phyloP scores from a whole-genome alignment of 1,140 invertebrate genomes.

The Calephelis nemesis region DNA sequence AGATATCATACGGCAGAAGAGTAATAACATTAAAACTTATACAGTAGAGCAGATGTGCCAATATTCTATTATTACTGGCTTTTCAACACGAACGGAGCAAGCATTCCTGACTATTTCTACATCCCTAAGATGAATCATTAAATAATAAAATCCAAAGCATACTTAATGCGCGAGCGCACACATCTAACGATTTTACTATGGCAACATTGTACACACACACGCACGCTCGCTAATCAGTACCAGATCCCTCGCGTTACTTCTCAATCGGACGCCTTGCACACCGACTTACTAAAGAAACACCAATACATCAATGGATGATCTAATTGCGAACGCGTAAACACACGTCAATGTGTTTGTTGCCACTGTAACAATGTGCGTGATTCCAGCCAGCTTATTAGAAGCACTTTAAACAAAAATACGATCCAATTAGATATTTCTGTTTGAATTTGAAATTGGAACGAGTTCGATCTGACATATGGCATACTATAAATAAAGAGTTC shows the following conservation, averaged over 20 bases:
- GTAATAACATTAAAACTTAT: slow-evolving; percentile 77
- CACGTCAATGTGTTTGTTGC: slow-evolving; percentile 64
- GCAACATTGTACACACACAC: slow-evolving; percentile 57
- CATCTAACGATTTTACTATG: slow-evolving; percentile 54
- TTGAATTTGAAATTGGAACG: slow-evolving; percentile 49
- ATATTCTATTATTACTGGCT: slow-evolving; percentile 79
- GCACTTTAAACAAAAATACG: slow-evolving; percentile 74
- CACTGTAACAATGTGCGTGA: slow-evolving; percentile 67
- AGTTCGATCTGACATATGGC: slow-evolving; percentile 74
- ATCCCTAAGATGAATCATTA: slow-evolving; percentile 79
- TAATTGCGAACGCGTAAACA: slow-evolving; percentile 75
- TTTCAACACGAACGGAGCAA: slow-evolving; percentile 72
- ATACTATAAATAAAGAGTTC: slow-evolving; percentile 67
- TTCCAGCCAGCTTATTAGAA: slow-evolving; percentile 67
- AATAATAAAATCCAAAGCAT: slow-evolving; percentile 78
- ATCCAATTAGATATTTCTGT: slow-evolving; percentile 65
- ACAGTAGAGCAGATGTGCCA: slow-evolving; percentile 75
- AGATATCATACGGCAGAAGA: slow-evolving; percentile 63
- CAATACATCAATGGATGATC: slow-evolving; percentile 71
- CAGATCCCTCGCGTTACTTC: slow-evolving; percentile 68
- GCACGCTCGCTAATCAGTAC: slow-evolving; percentile 67
- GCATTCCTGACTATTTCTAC: slow-evolving; percentile 78
- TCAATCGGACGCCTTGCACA: slow-evolving; percentile 61
- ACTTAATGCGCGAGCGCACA: slow-evolving; percentile 74
- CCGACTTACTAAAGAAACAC: slow-evolving; percentile 45